Percentiles rank a stretch among this genome's conserved stretches.
Conservation (phyloP, 2,113 vertebrate genomes). For the Rhynchopsitta pachyrhyncha region DNA sequence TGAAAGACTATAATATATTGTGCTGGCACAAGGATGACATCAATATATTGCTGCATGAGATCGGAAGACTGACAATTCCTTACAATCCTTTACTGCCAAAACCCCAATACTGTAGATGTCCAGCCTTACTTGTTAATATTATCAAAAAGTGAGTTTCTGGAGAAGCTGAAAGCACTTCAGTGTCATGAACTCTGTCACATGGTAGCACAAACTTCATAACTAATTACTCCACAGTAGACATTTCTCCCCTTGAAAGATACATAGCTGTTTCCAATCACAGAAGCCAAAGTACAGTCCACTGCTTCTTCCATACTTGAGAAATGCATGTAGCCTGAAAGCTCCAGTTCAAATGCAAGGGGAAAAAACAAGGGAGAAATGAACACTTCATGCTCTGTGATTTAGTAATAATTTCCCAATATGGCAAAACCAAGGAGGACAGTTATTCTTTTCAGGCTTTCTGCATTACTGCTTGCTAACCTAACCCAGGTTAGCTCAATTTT, state of each 20-base stretch:
- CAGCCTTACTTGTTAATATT: not conserved
- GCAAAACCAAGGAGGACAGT: not conserved
- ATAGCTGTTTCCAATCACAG: not conserved
- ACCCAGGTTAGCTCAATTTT: not conserved
- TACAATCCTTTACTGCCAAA: not conserved
- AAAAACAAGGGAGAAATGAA: not conserved
- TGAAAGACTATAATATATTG: not conserved
- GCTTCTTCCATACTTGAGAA: not conserved
- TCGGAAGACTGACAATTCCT: not conserved
- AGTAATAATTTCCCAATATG: not conserved
- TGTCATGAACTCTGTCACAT: not conserved
- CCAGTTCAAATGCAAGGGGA: not conserved
- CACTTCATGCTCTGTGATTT: not conserved
- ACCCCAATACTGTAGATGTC: not conserved
- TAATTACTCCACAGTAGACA: not conserved
- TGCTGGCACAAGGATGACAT: not conserved
- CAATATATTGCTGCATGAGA: not conserved
- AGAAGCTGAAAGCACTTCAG: not conserved
- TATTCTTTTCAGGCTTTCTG: not conserved
- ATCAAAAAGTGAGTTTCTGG: not conserved
- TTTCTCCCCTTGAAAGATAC: not conserved
- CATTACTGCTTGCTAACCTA: not conserved
- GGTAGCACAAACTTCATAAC: not conserved
- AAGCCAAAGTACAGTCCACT: not conserved
- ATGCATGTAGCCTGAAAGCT: not conserved